Evolutionary conservation across 2,888 invertebrate genomes (phyloP), one percentile per base, ranked within the genome.

Genomic region (Pharmacophagus antenor): DNA sequence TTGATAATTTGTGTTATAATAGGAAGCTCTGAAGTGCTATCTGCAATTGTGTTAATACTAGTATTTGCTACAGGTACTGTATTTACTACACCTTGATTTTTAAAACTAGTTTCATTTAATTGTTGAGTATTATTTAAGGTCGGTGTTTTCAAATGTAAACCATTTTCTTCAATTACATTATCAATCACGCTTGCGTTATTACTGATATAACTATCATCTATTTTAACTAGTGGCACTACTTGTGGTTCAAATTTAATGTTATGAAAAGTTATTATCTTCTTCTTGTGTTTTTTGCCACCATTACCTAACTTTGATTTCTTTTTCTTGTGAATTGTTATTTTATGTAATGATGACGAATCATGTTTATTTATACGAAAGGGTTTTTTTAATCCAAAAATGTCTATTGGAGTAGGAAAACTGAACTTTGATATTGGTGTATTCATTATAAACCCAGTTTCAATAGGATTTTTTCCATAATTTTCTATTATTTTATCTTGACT

Each of bases 261-360:
- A 61, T 83, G 84, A 56, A 81, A 80, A 18, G 80, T 76, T 55
- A 84, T 74, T 25, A 83, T 63, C 63, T 87, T 89, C 64, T 82
- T 87, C 54, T 79, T 71, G 62, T 87, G 84, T 65, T 83, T 87
- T 67, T 85, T 89, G 58, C 72, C 82, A 27, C 51, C 78, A 64
- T 71, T 82, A 56, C 66, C 79, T 17, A 63, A 48, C 56, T 77
- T 80, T 1, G 76, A 65, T 68, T 86, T 89, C 70, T 86, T 90
- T 68, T 85, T 89, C 69, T 86, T 88, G 61, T 87, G 86, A 22
- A 86, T 76, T 42, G 79, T 78, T 64, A 84, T 74, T 74, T 85
- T 87, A 56, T 84, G 82, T 48, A 81, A 54, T 15, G 81, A 74
- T 4, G 68, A 46, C 18, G 75, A 67, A 48, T 79, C 76, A 37